A percentile compares a stretch with the other conserved stretches of the same genome.
Evolutionary conservation across 1,140 invertebrate species (phyloP).

Genomic region (Diprion similis): DNA sequence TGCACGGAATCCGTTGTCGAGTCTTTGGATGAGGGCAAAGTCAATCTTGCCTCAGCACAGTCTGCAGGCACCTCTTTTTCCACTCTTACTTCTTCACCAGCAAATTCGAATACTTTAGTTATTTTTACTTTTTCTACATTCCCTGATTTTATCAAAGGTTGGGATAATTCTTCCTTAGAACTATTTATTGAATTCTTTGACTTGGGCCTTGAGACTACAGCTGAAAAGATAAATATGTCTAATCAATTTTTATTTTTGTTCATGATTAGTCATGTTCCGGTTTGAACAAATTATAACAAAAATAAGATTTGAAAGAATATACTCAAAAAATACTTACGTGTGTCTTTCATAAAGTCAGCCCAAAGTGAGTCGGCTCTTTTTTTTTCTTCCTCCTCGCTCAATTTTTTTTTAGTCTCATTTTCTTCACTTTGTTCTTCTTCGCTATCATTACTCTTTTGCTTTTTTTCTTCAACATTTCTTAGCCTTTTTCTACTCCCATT

Average conservation of each 20-base stretch:
- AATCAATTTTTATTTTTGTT: slow-evolving; percentile 14
- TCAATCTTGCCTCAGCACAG: slow-evolving; percentile 65
- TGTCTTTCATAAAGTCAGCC: slow-evolving; percentile 78
- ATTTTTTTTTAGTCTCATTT: slow-evolving; percentile 39
- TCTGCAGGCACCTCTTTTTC: slow-evolving; percentile 68
- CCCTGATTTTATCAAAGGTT: slow-evolving; percentile 35
- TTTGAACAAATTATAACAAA: background rate
- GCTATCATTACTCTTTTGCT: slow-evolving; percentile 12
- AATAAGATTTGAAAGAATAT: background rate
- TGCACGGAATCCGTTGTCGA: slow-evolving; percentile 30
- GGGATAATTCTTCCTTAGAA: slow-evolving; percentile 28
- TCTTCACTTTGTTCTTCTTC: slow-evolving; percentile 20
- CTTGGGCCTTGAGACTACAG: slow-evolving; percentile 36
- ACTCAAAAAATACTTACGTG: slow-evolving; percentile 56
- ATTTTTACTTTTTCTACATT: slow-evolving; percentile 56
- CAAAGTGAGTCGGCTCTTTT: slow-evolving; percentile 74
- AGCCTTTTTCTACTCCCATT: background rate
- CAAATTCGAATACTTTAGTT: slow-evolving; percentile 67
- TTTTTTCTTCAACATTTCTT: background rate
- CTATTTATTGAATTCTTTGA: slow-evolving; percentile 30
- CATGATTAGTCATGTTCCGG: slow-evolving; percentile 6
- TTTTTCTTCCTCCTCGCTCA: slow-evolving; percentile 68
- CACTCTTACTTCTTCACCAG: slow-evolving; percentile 67
- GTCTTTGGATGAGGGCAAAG: slow-evolving; percentile 34
- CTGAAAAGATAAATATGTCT: slow-evolving; percentile 28